Conservation (phyloP, 2,797 vertebrate species). For the Peromyscus attwateri region DNA sequence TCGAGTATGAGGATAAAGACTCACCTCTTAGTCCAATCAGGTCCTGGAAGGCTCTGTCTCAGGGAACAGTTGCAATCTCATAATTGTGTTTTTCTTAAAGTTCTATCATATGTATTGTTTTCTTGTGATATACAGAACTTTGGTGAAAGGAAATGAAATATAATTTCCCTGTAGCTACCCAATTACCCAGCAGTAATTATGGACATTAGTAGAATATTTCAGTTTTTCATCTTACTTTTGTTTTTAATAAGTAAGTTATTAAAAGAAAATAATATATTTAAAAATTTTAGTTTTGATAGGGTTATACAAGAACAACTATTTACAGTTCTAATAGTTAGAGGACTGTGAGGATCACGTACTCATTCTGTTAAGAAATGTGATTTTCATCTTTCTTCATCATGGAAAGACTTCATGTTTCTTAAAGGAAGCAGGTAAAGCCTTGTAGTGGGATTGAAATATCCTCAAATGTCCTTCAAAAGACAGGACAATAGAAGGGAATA, state of each 20-base stretch:
- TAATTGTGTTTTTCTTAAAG: neutral
- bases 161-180: neutral
- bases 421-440: neutral
- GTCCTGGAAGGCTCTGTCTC: too few relatives aligned
- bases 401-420: constrained; percentile 44
- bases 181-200: neutral
- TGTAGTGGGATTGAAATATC: neutral
- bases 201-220: neutral
- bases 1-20: too few relatives aligned
- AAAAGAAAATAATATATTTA: neutral
- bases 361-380: neutral
- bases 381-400: neutral
- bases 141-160: neutral
- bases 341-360: neutral
- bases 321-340: neutral
- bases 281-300: neutral
- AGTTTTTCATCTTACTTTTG: neutral
- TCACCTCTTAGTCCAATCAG: too few relatives aligned
- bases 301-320: neutral
- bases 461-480: neutral
- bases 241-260: neutral
- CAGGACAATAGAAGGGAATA: neutral
- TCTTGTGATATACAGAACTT: constrained; percentile 1
- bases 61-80: too few relatives aligned
- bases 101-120: neutral